A percentile compares a stretch with the other conserved stretches of the same genome.
Evolutionary conservation across 1,140 invertebrate genomes (phyloP).

Genomic region (Phymastichus coffea): DNA sequence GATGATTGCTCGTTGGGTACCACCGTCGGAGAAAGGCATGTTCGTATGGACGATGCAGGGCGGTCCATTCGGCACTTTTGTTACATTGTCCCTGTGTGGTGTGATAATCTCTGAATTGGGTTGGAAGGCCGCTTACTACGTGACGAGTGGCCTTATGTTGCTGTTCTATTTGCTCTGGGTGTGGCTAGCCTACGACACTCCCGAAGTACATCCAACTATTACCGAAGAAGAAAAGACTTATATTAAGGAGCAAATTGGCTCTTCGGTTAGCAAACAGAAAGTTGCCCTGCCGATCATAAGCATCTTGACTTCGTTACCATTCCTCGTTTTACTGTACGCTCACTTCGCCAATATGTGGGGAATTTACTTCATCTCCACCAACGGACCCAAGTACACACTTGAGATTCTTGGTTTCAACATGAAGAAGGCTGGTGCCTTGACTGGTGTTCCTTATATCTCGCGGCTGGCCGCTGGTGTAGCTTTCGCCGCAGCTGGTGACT

Average conservation of each 20-base stretch:
- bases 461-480: conserved; percentile 64
- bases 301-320: conserved; percentile 66
- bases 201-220: conserved; percentile 74
- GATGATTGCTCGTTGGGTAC: conserved; percentile 72
- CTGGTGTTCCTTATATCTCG: conserved; percentile 69
- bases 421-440: conserved; percentile 68
- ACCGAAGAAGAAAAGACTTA: conserved; percentile 72
- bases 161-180: conserved; percentile 67
- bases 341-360: conserved; percentile 79
- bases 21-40: conserved; percentile 75
- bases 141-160: conserved; percentile 65
- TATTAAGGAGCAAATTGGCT: conserved; percentile 66
- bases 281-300: conserved; percentile 46
- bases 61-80: conserved; percentile 74
- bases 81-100: conserved; percentile 72
- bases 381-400: conserved; percentile 85
- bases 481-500: conserved; percentile 69
- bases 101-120: conserved; percentile 64
- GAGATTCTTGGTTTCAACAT: conserved; percentile 83
- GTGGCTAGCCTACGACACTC: conserved; percentile 68
- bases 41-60: conserved; percentile 70
- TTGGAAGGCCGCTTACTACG: conserved; percentile 74
- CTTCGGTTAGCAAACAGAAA: conserved; percentile 58
- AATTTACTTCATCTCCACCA: conserved; percentile 80
- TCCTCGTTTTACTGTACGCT: conserved; percentile 65